Conservation (phyloP, 2,888 invertebrate species). For the Acanthosepion lycidas region DNA sequence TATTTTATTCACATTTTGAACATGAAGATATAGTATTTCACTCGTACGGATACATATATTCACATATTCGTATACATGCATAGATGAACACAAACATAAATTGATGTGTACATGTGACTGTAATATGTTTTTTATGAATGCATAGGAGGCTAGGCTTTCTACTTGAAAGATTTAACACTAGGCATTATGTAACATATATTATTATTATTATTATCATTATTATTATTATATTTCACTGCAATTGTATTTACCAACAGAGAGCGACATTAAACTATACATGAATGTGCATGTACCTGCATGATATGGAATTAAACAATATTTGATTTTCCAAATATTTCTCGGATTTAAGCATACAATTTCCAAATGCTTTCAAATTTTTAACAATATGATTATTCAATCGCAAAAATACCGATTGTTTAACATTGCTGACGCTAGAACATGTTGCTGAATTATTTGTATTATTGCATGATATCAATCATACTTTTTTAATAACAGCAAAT, state of each 20-base stretch:
- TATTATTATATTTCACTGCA: not conserved
- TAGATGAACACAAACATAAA: not conserved
- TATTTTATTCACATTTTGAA: not conserved
- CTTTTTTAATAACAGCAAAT: not conserved
- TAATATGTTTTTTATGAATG: not conserved
- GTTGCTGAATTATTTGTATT: not conserved
- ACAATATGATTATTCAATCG: not conserved
- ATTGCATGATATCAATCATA: not conserved
- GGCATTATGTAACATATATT: not conserved
- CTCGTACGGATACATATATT: not conserved
- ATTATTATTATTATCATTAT: not conserved
- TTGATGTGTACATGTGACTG: not conserved
- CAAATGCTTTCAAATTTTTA: not conserved
- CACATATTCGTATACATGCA: not conserved
- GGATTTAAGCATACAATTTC: conserved; percentile 14
- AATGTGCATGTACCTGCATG: not conserved
- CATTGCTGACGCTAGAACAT: not conserved
- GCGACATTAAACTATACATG: not conserved
- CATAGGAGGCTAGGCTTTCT: not conserved
- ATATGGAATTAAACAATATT: not conserved
- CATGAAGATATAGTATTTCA: not conserved
- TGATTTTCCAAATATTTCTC: conserved; percentile 6
- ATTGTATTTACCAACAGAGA: not conserved
- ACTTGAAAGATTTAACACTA: not conserved
- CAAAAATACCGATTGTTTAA: not conserved